These are phyloP conservation scores for Troides oblongomaculatus DNA, from an alignment of 2,888 invertebrate species.

Conservation along the genomic window DNA sequence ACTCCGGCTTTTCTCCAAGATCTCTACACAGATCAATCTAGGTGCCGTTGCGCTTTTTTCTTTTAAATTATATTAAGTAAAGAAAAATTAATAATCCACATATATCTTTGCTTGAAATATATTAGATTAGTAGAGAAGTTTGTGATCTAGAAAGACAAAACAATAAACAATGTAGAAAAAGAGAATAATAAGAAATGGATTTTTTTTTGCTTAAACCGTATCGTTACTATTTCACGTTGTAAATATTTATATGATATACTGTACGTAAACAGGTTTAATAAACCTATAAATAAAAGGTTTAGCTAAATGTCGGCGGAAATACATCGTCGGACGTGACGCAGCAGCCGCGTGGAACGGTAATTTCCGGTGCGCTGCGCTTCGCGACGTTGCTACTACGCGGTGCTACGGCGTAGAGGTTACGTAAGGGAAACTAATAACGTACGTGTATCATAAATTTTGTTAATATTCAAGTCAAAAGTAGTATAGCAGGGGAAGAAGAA, in stretches of 20 bases:
- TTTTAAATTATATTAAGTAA: too few species aligned
- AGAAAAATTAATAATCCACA: too few species aligned
- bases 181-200: not conserved
- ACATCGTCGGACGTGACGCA: conserved; percentile 19
- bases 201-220: not conserved
- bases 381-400: not conserved
- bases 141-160: too few species aligned
- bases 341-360: conserved; percentile 19
- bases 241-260: not conserved
- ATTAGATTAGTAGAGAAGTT: too few species aligned
- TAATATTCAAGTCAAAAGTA: not conserved
- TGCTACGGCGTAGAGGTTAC: not conserved
- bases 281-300: conserved; percentile 8
- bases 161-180: not conserved
- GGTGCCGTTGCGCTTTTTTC: too few species aligned
- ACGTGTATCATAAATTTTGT: not conserved
- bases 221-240: not conserved
- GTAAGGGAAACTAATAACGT: not conserved
- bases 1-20: too few species aligned
- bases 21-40: too few species aligned
- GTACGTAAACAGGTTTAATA: not conserved
- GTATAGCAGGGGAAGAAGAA: not conserved
- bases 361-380: conserved; percentile 21
- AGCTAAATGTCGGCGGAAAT: conserved; percentile 8
- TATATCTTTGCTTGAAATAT: too few species aligned